Evolutionary conservation across 1,140 invertebrate genomes (phyloP), one percentile per base, ranked within the genome.

Genomic region (Bombus waltoni): DNA sequence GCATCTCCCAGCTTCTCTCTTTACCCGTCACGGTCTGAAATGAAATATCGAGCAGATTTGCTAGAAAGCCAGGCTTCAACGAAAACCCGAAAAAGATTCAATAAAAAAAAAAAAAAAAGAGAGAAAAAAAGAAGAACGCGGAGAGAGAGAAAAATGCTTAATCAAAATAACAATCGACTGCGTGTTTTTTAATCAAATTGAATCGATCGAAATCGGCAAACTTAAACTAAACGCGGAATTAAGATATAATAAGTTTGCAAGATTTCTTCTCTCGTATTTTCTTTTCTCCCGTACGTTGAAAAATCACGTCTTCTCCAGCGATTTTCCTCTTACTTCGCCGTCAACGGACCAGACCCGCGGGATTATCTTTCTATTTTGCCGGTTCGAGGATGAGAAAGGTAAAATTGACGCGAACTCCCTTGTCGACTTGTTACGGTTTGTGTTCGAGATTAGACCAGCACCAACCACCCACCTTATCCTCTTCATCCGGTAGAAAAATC

Each of bases 1-100:
- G 83, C 88, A 88, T 82, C 68, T 59, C 44, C 28, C 57, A 15
- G n/a, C 32, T 47, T 38, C 13, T 32, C 66, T 47, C 59, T 28
- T 53, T 53, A 57, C 42, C 42, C 53, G 59, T 79, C 78, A 53
- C 15, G n/a, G 47, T 53, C 42, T 62, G 68, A 88, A 76, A 89
- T 89, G 74, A 88, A 88, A 81, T 78, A 89, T 75, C 32, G 53
- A 73, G 74, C n/a, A 68, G 71, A 85, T 81, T 74, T 68, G 25
- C 66, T n/a, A 28, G 6, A 8, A 53, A 53, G 18, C 18, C 65
- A 13, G 28, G 28, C 44, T 74, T 59, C n/a, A 3, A 22, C 13
- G 32, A n/a, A 10, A n/a, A 18, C 1, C 11, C 47, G 10, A 5
- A 57, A 47, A 79, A 79, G 68, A 38, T 62, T 68, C 4, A 10